These are phyloP conservation scores for Petrophora chlorosata DNA, from an alignment of 2,888 invertebrate genomes.

Conservation along the genomic window DNA sequence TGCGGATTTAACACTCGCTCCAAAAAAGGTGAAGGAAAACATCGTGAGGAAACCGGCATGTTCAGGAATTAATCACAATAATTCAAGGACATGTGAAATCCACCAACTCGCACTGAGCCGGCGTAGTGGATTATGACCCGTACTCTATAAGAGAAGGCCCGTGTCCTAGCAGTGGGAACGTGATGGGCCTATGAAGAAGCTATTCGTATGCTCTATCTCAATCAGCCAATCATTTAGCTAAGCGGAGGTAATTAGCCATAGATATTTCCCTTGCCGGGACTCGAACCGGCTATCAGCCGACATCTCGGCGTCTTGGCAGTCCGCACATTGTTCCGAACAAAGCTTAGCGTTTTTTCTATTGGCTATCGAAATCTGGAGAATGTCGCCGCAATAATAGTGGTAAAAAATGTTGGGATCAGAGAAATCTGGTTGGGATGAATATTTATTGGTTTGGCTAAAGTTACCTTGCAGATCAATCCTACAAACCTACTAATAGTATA, in stretches of 20 bases:
- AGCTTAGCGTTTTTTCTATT: conserved; percentile 46
- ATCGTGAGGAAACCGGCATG: too few species aligned
- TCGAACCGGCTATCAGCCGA: conserved; percentile 65
- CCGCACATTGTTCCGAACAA: conserved; percentile 58
- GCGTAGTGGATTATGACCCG: too few species aligned
- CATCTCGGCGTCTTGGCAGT: conserved; percentile 63
- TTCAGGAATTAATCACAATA: too few species aligned
- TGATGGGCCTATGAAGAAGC: conserved; percentile 5
- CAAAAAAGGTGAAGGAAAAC: too few species aligned
- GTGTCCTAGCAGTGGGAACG: too few species aligned
- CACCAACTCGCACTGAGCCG: too few species aligned
- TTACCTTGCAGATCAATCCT: neutral
- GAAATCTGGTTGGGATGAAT: too few species aligned
- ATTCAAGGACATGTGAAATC: too few species aligned
- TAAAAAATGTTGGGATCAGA: conserved; percentile 12
- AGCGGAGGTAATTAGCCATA: conserved; percentile 66
- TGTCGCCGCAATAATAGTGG: neutral
- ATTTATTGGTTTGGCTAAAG: neutral
- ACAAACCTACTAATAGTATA: too few species aligned
- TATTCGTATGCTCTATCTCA: conserved; percentile 7
- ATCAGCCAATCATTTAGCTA: conserved; percentile 30
- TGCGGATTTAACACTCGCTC: too few species aligned
- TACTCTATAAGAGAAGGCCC: too few species aligned
- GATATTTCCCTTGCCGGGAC: conserved; percentile 60
- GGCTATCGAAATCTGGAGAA: conserved; percentile 38